Evolutionary conservation across 2,113 vertebrate species (phyloP).

Genomic region (Petrocephalus microphthalmus): DNA sequence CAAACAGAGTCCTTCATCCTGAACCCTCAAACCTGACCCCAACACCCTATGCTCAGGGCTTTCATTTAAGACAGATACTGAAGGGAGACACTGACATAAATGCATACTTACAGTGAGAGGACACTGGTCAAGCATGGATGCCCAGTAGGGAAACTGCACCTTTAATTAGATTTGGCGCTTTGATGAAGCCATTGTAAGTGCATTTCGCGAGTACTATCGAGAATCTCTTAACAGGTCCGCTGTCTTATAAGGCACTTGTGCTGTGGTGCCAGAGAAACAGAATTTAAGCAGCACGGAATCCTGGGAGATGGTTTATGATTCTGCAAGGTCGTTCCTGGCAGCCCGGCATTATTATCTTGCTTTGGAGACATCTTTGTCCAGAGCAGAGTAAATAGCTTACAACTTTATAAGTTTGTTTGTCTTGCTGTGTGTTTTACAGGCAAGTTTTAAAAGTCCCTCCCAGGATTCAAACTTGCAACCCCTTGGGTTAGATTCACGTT

Average conservation of each 20-base stretch:
- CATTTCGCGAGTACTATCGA: neutral
- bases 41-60: neutral
- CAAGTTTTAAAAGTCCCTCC: neutral
- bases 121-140: neutral
- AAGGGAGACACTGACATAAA: neutral
- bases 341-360: neutral
- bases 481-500: neutral
- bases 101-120: neutral
- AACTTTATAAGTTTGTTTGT: neutral
- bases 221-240: neutral
- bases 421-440: neutral
- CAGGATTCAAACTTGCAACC: neutral
- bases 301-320: neutral
- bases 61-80: neutral
- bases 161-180: neutral
- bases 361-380: neutral
- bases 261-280: neutral
- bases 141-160: neutral
- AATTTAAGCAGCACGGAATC: neutral
- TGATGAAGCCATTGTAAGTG: neutral
- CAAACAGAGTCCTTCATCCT: neutral
- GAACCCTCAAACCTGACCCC: neutral
- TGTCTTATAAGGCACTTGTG: neutral
- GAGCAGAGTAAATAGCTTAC: neutral
- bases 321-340: neutral